phyloP scores from a whole-genome alignment of 23 tunicate genomes.

The Corella eumyota region DNA sequence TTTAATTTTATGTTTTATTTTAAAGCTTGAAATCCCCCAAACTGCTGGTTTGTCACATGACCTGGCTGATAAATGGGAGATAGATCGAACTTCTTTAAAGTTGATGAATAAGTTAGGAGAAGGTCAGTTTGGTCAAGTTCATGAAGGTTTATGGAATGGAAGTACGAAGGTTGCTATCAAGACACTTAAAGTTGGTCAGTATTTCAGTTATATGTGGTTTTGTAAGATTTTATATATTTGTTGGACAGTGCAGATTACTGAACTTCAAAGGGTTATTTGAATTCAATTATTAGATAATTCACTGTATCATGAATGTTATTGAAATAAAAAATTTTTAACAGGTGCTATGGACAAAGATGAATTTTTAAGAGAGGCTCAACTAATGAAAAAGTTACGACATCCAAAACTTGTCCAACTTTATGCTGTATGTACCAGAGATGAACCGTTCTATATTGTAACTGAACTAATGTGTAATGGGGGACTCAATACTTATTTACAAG shows the following conservation, averaged over 20 bases:
- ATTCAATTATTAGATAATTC: neutral
- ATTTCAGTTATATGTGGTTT: neutral
- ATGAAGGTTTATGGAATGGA: slow-evolving; percentile 79
- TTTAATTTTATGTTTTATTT: neutral
- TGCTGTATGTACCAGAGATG: slow-evolving; percentile 69
- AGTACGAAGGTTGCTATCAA: slow-evolving; percentile 79
- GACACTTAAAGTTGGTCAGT: slow-evolving; percentile 66
- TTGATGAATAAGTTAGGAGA: slow-evolving; percentile 49
- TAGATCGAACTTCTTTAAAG: slow-evolving; percentile 44
- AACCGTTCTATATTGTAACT: slow-evolving; percentile 54
- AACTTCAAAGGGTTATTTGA: too few species aligned
- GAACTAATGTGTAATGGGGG: slow-evolving; percentile 70
- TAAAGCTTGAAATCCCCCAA: slow-evolving; percentile 69
- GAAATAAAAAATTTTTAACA: neutral
- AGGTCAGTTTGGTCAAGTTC: slow-evolving; percentile 89
- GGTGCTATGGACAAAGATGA: slow-evolving; percentile 81
- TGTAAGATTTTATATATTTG: neutral
- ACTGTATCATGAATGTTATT: neutral
- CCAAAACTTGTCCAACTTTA: slow-evolving; percentile 80
- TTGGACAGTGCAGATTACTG: too few species aligned
- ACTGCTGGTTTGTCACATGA: slow-evolving; percentile 82
- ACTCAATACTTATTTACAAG: slow-evolving; percentile 46
- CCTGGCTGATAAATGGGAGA: slow-evolving; percentile 87
- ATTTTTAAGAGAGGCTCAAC: slow-evolving; percentile 79
- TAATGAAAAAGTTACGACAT: slow-evolving; percentile 83